Base-by-base conservation (phyloP, 92 coral and sea anemone species). In the Epizoanthus illoricatus region DNA sequence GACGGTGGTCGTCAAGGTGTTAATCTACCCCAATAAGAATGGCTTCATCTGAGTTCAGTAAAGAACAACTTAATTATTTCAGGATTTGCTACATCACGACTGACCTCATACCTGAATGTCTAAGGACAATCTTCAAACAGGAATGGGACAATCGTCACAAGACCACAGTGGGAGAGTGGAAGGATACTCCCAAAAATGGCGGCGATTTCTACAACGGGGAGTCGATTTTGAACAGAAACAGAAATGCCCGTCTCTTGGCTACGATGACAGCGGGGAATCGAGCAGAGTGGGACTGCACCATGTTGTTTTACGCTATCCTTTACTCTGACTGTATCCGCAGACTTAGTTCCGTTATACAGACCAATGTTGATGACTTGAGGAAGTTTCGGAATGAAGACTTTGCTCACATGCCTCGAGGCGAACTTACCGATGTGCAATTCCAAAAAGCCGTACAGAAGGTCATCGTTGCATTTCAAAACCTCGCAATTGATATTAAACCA, bases 121-220 rank as follows among this genome's bases (percentile, higher is more conserved):
- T 90, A 18, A 61, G 89, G 54, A 15, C 73, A 11, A 78, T 90
- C 56, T 90, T 90, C 79, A 90, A 73, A 74, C 86, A 84, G 67
- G 90, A 86, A 63, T 90, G 93, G 93, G 62, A 87, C 74, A 84
- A 47, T 24, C 73, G 87, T 0, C 63, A 90, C 74, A 81, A 78
- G 59, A 1, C 40, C 13, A 80, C 76, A 0, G 69, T 72, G 0
- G 92, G 92, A 0, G 55, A 49, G 69, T 90, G 93, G 36, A 28
- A 28, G 36, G 36, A 28, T 28, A 28, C 36, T 28, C 36, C 36
- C 36, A 28, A 28, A 28, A 90, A 70, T 64, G 49, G 90, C 76
- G 59, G 69, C 86, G 40, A 61, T n/a, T 9, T 62, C 28, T 75
- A 41, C 39, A 89, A 87, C 28, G 87, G 92, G 7, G 33, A 59